Evolutionary conservation across 1,140 invertebrate genomes (phyloP), one percentile per base, ranked within the genome.

Genomic region (Cherax destructor): DNA sequence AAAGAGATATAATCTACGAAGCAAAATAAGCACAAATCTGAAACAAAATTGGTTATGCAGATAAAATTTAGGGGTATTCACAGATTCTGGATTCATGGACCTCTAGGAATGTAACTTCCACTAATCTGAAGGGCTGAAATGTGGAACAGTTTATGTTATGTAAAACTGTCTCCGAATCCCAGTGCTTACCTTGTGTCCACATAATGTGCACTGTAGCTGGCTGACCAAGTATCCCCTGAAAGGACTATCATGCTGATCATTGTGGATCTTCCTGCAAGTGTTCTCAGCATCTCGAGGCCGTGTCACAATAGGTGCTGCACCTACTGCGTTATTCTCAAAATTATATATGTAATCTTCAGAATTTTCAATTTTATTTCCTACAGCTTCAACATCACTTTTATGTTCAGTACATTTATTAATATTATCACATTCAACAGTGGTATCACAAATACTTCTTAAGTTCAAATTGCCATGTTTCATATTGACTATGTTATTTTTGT

Each of bases 181-280:
- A 79, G 16, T 41, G 18, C 61, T 61, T 59, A 92, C 91, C 86
- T 92, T 91, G 69, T 91, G 83, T 59, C 89, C 83, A 86, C 89
- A 91, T 1, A 91, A 30, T 24, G 83, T 85, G 47, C 89, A 91
- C 59, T 91, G 89, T 9, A 91, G 77, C 76, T 91, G 89, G 69
- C 89, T 91, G 72, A 83, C 89, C 76, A 91, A 79, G 76, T 91
- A 91, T n/a, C 89, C 89, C 59, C 83, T 59, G 61, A 91, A 91
- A 78, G 89, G 83, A 69, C 59, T 91, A 41, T 91, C 89, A 24
- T 85, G 89, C 30, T 79, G 83, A 24, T 86, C 83, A 56, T 59
- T 61, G 24, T 76, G 89, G 10, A 83, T 76, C 30, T 85, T 91
- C 83, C 74, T 69, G 18, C 65, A 47, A 18, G 21, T 56, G 11